Percentiles rank a stretch among this genome's conserved stretches.
Conservation (phyloP, 2,797 vertebrate genomes). For the Lates japonicus region DNA sequence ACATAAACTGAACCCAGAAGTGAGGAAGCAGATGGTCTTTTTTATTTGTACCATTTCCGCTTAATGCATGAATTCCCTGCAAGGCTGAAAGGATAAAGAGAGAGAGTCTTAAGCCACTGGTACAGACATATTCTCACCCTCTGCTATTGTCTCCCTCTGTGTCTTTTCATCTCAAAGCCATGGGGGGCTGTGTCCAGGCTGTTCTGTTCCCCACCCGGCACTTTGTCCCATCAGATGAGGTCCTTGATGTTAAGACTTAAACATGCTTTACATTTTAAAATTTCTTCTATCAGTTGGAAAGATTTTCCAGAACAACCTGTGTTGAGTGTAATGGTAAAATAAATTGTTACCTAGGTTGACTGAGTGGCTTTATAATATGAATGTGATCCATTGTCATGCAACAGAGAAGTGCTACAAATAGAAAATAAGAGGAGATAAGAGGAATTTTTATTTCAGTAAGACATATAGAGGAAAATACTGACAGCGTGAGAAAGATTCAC, state of each 20-base stretch:
- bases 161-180: neutral
- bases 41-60: constrained; percentile 21
- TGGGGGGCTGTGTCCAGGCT: neutral
- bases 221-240: constrained; percentile 8
- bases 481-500: too few relatives aligned
- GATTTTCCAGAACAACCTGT: neutral
- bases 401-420: constrained; percentile 4
- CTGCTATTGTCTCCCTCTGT: neutral
- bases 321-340: neutral
- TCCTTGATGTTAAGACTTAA: neutral
- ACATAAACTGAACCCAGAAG: constrained; percentile 17
- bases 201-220: neutral
- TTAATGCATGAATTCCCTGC: constrained; percentile 30
- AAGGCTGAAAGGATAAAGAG: constrained; percentile 30
- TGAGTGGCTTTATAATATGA: neutral
- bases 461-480: constrained; percentile 35
- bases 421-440: constrained; percentile 10
- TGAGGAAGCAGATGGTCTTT: constrained; percentile 39
- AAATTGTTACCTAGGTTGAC: neutral
- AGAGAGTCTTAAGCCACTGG: constrained; percentile 3
- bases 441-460: constrained; percentile 6
- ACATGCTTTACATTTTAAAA: neutral
- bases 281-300: neutral
- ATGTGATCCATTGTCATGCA: neutral
- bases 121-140: neutral